A percentile compares a stretch with the other conserved stretches of the same genome.
Conservation (phyloP, 2,888 invertebrate species). For the Heliconius charithonia region DNA sequence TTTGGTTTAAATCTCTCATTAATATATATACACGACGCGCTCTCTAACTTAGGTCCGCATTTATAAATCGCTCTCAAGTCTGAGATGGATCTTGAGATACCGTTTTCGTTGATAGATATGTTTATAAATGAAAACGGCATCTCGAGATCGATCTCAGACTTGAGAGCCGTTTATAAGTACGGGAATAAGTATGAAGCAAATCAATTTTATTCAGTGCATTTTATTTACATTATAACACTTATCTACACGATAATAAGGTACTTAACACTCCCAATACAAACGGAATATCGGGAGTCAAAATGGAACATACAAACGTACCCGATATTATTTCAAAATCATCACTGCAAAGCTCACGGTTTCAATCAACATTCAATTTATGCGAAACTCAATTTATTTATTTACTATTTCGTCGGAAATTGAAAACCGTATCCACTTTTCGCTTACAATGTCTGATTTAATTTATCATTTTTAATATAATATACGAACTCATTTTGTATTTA, state of each 20-base stretch:
- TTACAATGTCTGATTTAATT: constrained; percentile 19
- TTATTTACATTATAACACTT: constrained; percentile 64
- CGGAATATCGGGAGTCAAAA: constrained; percentile 37
- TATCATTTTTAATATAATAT: background rate
- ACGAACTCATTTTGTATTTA: background rate
- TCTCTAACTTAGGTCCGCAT: constrained; percentile 44
- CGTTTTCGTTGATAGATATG: no score
- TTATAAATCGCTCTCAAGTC: no score
- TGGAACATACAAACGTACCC: constrained; percentile 21
- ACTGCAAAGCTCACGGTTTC: constrained; percentile 20
- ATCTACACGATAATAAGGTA: constrained; percentile 69
- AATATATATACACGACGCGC: constrained; percentile 82
- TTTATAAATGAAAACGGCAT: no score
- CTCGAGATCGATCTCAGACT: no score
- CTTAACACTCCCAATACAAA: constrained; percentile 53
- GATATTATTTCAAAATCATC: constrained; percentile 22
- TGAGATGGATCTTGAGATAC: no score
- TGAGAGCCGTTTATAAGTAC: no score
- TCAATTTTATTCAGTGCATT: constrained; percentile 42
- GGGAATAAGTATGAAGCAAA: constrained; percentile 29
- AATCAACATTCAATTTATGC: constrained; percentile 29
- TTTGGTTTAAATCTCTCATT: constrained; percentile 64
- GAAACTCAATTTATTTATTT: constrained; percentile 35
- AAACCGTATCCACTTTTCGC: constrained; percentile 24
- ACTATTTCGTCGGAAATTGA: constrained; percentile 28